Base-by-base conservation (phyloP, 2,113 vertebrate species). In the Tachuris rubrigastra region DNA sequence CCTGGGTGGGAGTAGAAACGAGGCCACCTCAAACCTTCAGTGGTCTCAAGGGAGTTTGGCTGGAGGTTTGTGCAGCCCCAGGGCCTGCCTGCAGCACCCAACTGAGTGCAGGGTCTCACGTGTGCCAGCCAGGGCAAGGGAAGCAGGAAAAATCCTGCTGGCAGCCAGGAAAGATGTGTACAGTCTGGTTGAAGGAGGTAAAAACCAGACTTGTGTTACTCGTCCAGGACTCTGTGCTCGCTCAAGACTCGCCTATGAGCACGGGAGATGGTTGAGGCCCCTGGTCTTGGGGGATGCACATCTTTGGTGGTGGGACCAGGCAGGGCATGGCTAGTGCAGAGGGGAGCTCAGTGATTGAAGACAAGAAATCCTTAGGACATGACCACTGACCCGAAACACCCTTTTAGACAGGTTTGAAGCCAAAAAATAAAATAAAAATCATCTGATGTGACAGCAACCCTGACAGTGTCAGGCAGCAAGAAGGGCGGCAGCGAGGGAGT, bases 391-490 rank as follows among this genome's bases (percentile, higher is more conserved):
- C 93, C 14, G 1, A 80, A 96, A 91, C 80, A 83, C 67, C 30
- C 67, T 47, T 31, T 72, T 56, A 90, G 90, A 87, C 86, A 82
- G 87, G 80, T 95, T 62, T 94, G 93, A 95, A 94, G 74, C 75
- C 88, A 97, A 90, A 89, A 88, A 59, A 59, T 52, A 85, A 87
- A 94, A 81, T 69, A 95, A 94, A 96, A 96, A 88, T 87, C 66
- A 89, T 89, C 77, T 86, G 75, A 91, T 5, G 7, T 96, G 93
- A 85, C 85, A 95, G 87, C 33, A 0, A 63, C 65, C 66, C 78
- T 89, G 90, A 85, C 87, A 91, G 79, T 6, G 1, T 87, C 93
- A 89, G 82, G 79, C 82, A 85, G 84, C 0, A 22, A 88, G 86
- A 96, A 77, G 67, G 59, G 74, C 4, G 0, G 63, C 91, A 85